These are phyloP conservation scores for Elegia similella DNA, from an alignment of 2,888 invertebrate genomes.

Conservation along the genomic window DNA sequence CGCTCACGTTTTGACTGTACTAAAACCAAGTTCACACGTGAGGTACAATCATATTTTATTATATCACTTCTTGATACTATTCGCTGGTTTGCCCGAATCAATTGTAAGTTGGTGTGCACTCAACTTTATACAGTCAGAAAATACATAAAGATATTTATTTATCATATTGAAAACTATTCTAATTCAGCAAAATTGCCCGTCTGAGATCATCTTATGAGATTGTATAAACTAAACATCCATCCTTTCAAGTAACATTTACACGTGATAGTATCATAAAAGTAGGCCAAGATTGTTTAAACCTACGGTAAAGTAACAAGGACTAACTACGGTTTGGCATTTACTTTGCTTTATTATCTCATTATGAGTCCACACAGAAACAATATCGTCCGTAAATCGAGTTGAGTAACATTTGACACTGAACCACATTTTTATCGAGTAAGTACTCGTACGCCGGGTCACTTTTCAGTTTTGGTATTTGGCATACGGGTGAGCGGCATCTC, in stretches of 20 bases:
- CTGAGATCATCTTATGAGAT: slow-evolving; percentile 68
- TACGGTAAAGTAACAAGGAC: slow-evolving; percentile 32
- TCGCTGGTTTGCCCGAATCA: no score
- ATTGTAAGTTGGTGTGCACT: slow-evolving; percentile 7
- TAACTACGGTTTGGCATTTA: slow-evolving; percentile 65
- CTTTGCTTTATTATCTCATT: slow-evolving; percentile 44
- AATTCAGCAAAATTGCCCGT: slow-evolving; percentile 46
- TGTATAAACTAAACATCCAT: slow-evolving; percentile 37
- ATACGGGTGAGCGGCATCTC: slow-evolving; percentile 74
- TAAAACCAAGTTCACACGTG: slow-evolving; percentile 18
- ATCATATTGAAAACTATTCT: slow-evolving; percentile 20
- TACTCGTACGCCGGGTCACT: slow-evolving; percentile 14
- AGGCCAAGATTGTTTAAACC: slow-evolving; percentile 18
- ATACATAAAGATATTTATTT: slow-evolving; percentile 2
- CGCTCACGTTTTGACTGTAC: slow-evolving; percentile 30
- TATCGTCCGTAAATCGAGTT: slow-evolving; percentile 10
- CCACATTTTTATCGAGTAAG: slow-evolving; percentile 14
- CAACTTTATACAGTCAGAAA: slow-evolving; percentile 19
- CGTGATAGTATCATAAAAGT: slow-evolving; percentile 27
- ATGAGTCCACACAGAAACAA: slow-evolving; percentile 17
- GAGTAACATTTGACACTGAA: slow-evolving; percentile 19
- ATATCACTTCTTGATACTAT: neutral
- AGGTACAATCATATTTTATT: neutral
- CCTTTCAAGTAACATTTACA: slow-evolving; percentile 30
- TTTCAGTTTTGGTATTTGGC: slow-evolving; percentile 69